These are phyloP conservation scores for Caranx melampygus DNA, from an alignment of 2,113 vertebrate species.

Conservation along the genomic window DNA sequence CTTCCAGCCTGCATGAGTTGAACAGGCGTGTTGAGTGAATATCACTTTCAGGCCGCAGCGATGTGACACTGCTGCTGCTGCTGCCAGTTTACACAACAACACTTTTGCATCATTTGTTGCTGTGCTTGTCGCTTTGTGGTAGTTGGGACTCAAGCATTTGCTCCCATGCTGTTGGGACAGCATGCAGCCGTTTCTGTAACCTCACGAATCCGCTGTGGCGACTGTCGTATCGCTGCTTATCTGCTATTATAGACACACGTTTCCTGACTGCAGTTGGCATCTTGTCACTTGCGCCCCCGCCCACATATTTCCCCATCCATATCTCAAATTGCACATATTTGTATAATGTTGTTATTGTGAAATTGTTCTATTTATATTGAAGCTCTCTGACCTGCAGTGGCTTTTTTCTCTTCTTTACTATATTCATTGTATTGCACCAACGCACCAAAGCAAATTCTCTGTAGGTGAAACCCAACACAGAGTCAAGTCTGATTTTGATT, in stretches of 20 bases:
- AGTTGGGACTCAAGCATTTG: background rate
- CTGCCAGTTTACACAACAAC: conserved; percentile 42
- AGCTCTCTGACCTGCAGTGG: too few relatives aligned
- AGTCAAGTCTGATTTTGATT: background rate
- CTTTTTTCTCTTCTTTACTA: too few relatives aligned
- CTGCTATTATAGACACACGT: background rate
- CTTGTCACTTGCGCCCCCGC: too few relatives aligned
- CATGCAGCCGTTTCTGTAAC: conserved; percentile 9
- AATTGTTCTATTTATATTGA: too few relatives aligned
- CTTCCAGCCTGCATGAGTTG: conserved; percentile 49
- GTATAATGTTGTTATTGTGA: too few relatives aligned
- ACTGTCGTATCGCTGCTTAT: background rate
- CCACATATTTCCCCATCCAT: too few relatives aligned
- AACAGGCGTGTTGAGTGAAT: conserved; percentile 23
- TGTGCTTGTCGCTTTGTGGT: conserved; percentile 9
- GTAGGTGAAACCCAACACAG: too few relatives aligned
- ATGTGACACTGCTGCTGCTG: conserved; percentile 22
- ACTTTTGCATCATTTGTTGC: conserved; percentile 31
- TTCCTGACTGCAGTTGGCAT: too few relatives aligned
- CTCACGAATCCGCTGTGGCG: background rate
- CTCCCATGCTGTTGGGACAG: conserved; percentile 28
- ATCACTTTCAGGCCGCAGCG: conserved; percentile 30
- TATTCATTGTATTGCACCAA: too few relatives aligned
- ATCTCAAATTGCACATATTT: too few relatives aligned
- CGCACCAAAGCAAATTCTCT: too few relatives aligned